Evolutionary conservation across 2,797 vertebrate genomes (phyloP), one percentile per base, ranked within the genome.

Genomic region (Carapus acus): DNA sequence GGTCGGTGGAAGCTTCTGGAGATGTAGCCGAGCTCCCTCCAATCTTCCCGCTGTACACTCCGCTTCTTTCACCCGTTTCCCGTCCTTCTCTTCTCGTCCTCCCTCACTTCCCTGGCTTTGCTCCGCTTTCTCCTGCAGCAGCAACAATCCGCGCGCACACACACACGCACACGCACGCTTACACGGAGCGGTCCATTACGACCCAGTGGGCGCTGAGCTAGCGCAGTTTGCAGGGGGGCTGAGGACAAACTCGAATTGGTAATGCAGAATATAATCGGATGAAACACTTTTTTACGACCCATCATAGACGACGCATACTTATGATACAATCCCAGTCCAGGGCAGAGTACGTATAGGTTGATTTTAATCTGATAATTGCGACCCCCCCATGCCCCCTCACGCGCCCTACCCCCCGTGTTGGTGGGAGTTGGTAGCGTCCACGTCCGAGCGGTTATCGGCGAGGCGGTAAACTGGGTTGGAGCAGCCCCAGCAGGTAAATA

Each of bases 161-260:
- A 4, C 64, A 63, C 71, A 84, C 70, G 63, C 58, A 72, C 69
- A 55, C 46, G 16, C 38, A 15, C 49, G 4, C 64, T 61, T 71
- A 84, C 62, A 82, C 76, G 80, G 79, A 83, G 76, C 83, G 58
- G 82, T 86, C 88, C 86, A 85, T 88, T 83, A 9, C 84, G 78
- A 74, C 54, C n/a, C n/a, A n/a, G 40, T 41, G 53, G 54, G 52
- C 58, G 49, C 13, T 69, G 64, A 29, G 18, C 34, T n/a, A n/a
- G 22, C 29, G 54, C 39, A 71, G 49, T 58, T 65, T 51, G 24
- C 45, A 62, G 70, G 80, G 76, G 70, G 16, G 44, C 2, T 7
- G 2, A 1, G 20, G 53, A 71, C 27, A 66, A n/a, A n/a, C 57
- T 13, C 3, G 2, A 2, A 2, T 8, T 1, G 1, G 5, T 24